Percentiles rank a stretch among this genome's conserved stretches.
Evolutionary conservation across 64 coral and sea anemone genomes (phyloP).

Genomic region (Trachythela sp.): DNA sequence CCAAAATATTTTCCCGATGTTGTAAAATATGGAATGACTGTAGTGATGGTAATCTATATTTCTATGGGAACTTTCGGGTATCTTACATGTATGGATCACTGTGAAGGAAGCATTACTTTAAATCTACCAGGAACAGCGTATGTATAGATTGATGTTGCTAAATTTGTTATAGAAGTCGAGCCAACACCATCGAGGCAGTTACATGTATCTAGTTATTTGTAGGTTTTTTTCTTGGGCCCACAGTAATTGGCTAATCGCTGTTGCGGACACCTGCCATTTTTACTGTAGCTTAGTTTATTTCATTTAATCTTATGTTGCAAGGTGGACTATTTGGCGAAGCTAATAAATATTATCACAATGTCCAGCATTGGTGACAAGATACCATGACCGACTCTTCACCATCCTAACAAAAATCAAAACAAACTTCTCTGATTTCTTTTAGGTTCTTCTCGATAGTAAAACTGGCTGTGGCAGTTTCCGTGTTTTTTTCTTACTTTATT

Average conservation of each 20-base stretch:
- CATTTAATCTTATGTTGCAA: no score
- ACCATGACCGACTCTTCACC: no score
- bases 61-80: conserved; percentile 14
- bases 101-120: conserved; percentile 16
- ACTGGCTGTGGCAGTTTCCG: neutral
- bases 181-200: no score
- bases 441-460: neutral
- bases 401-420: neutral
- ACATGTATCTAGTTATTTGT: no score
- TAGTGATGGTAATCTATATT: neutral
- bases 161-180: no score
- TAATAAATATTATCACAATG: no score
- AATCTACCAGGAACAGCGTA: neutral
- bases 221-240: no score
- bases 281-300: no score
- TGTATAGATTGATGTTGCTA: neutral
- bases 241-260: no score
- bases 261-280: no score
- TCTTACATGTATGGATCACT: neutral
- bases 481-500: neutral
- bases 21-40: neutral
- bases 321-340: no score
- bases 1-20: neutral
- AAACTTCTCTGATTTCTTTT: neutral
- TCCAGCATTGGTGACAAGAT: no score